Evolutionary conservation across 2,797 vertebrate genomes (phyloP), one percentile per base, ranked within the genome.

Genomic region (Eurystomus glaucurus): DNA sequence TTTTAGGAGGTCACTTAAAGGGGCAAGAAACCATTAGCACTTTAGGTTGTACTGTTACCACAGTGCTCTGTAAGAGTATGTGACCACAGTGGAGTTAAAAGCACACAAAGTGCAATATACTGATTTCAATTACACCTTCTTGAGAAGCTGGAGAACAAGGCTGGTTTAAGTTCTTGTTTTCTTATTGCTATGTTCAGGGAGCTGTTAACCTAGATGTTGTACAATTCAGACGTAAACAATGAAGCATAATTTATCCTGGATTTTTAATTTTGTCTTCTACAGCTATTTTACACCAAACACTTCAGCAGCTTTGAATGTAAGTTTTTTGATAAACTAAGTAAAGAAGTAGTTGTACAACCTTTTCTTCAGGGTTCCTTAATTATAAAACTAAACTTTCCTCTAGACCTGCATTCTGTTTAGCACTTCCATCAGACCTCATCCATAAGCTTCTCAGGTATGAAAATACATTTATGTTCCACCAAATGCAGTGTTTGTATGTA

Each of bases 321-420:
- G 7, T 31, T 87, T 92, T 37, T 78, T 88, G 28, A n/a, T 64
- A 61, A 41, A 22, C 46, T 65, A 48, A 48, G 37, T 57, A 41
- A 80, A 93, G 58, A 52, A 16, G 18, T 48, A 41, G 41, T 54
- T 91, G 16, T 65, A n/a, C 33, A 48, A 33, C 20, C 33, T 79
- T 50, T 84, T 74, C 25, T 70, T 88, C 51, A 21, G 55, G 21
- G 21, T 64, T 85, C 28, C 61, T 64, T 64, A 37, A 52, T 86
- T 71, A 39, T 29, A 77, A 62, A 90, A 26, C 25, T 71, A 19
- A 54, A 22, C 31, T 84, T 65, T 51, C 14, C n/a, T 91, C n/a
- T 80, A 18, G 23, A 26, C 20, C 88, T 0, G 0, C 1, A 0
- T 78, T 83, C 46, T 69, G 0, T 66, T 77, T 77, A 68, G 50